These are phyloP conservation scores for Ennomos fuscantarius DNA, from an alignment of 2,888 invertebrate species.

Conservation along the genomic window DNA sequence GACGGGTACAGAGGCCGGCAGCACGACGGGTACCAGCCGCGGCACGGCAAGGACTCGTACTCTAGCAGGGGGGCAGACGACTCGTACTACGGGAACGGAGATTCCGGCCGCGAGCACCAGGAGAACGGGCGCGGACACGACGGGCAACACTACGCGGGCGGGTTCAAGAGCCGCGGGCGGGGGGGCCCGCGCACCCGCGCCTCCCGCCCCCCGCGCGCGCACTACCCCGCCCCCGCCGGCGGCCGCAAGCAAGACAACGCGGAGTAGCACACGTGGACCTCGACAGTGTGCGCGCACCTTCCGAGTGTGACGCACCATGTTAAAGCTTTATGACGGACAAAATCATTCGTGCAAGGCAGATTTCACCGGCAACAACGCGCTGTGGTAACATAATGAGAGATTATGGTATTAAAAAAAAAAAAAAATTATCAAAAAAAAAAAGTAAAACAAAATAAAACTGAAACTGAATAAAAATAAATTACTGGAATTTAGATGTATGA, in stretches of 20 bases:
- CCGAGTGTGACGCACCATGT: constrained; percentile 45
- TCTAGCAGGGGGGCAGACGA: constrained; percentile 63
- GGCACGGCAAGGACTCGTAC: constrained; percentile 65
- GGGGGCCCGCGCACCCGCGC: constrained; percentile 69
- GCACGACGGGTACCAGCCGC: constrained; percentile 66
- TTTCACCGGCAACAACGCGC: constrained; percentile 89
- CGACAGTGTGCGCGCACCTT: constrained; percentile 45
- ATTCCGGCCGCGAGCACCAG: constrained; percentile 62
- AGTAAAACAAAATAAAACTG: constrained; percentile 83
- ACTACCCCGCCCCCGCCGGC: constrained; percentile 52
- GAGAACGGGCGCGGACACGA: constrained; percentile 83
- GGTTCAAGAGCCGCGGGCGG: constrained; percentile 84
- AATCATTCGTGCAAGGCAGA: constrained; percentile 88
- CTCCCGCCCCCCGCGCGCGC: constrained; percentile 53
- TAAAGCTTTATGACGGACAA: constrained; percentile 65
- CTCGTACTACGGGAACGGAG: constrained; percentile 74
- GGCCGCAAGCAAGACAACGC: constrained; percentile 44
- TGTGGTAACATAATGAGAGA: constrained; percentile 83
- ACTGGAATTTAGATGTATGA: constrained; percentile 84
- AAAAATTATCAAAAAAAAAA: constrained; percentile 81
- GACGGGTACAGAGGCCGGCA: constrained; percentile 28
- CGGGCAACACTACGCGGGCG: constrained; percentile 73
- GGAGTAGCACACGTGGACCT: constrained; percentile 56
- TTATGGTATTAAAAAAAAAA: constrained; percentile 81
- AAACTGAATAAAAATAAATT: constrained; percentile 84